Evolutionary conservation across 2,797 vertebrate species (phyloP).

Genomic region (Cyprinella venusta): DNA sequence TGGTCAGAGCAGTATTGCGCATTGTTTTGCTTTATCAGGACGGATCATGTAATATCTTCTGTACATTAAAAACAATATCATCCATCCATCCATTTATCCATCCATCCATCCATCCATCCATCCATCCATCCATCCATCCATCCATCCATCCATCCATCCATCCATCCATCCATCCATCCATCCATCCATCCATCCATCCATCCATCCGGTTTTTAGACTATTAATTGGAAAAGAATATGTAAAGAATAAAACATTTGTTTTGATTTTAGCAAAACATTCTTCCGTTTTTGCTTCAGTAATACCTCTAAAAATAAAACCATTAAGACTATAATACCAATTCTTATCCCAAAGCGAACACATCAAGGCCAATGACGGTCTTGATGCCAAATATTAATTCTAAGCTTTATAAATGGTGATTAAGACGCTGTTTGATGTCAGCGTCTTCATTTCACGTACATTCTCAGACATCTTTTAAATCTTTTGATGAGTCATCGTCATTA

Average conservation of each 20-base stretch:
- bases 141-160: not conserved
- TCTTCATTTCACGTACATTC: conserved; percentile 24
- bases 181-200: not conserved
- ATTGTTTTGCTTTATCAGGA: not conserved
- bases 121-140: not conserved
- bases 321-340: not conserved
- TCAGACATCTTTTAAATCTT: conserved; percentile 35
- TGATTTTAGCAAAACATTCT: not conserved
- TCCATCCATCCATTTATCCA: not conserved
- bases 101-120: not conserved
- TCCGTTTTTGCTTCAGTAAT: not conserved
- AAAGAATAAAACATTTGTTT: not conserved
- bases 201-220: not conserved
- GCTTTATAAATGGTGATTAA: conserved; percentile 17
- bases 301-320: not conserved
- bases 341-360: not conserved
- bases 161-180: not conserved
- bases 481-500: conserved; percentile 38
- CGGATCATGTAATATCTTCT: not conserved
- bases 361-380: not conserved
- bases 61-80: not conserved
- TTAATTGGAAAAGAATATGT: not conserved
- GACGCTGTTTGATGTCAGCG: conserved; percentile 19
- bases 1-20: not conserved
- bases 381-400: conserved; percentile 29